Base-by-base conservation (phyloP, 2,888 invertebrate genomes). In the Agrotis ipsilon region DNA sequence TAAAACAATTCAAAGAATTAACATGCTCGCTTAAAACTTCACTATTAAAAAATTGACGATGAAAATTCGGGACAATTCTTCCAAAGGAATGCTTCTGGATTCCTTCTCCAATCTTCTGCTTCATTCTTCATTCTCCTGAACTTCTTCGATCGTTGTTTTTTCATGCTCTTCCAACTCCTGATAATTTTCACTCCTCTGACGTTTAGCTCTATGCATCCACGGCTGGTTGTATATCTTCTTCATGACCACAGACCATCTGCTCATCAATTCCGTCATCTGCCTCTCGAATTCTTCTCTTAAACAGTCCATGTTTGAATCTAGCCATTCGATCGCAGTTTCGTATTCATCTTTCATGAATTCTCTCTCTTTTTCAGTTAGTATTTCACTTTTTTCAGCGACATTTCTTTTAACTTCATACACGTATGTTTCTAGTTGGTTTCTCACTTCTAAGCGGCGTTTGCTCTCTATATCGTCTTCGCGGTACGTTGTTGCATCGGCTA, bases 341-440 rank as follows among this genome's bases (percentile, higher is more conserved):
- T 88, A 92, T 78, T 94, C 92, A 2, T 80, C 82, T 0, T 87
- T 76, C 87, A 94, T 91, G 1, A 80, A 84, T 1, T 78, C 78
- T 19, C 80, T 88, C 24, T 93, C 94, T 59, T 86, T 80, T 13
- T 85, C 86, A 0, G 86, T 88, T 5, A 94, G 46, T 21, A 82
- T 82, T 0, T 86, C 87, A 3, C 78, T 80, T 48, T 90, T 88
- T 0, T 93, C 93, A 1, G 80, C 67, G 0, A 94, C 84, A 0
- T 85, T 84, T 39, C 91, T 88, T 62, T 92, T 94, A 0, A 91
- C 88, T 49, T 86, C 89, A 58, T 91, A 94, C 3, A 94, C 84
- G 49, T 93, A 94, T 0, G 90, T 86, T 82, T 95, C 94, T 27
- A 94, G 51, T 54, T 93, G 92, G 49, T 95, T 94, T 27, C 92